A percentile compares a stretch with the other conserved stretches of the same genome.
Evolutionary conservation across 2,113 vertebrate genomes (phyloP).

Genomic region (Monarcha castaneiventris): DNA sequence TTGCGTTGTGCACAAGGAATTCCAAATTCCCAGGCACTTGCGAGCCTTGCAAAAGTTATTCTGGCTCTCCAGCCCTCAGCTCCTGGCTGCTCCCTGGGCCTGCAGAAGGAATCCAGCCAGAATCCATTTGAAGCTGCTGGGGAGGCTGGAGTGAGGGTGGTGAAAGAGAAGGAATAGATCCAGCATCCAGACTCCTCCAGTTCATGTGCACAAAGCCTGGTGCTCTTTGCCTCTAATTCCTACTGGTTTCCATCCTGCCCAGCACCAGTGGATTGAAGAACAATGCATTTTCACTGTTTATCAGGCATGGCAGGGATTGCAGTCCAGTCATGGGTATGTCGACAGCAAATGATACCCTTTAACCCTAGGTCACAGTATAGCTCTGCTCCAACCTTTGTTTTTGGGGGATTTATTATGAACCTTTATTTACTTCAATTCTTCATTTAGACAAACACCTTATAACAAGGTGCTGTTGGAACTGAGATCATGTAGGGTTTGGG

Average conservation of each 20-base stretch:
- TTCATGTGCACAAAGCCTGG: background rate
- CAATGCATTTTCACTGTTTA: background rate
- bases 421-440: background rate
- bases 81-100: background rate
- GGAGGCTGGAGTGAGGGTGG: background rate
- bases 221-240: background rate
- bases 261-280: background rate
- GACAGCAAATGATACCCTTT: background rate
- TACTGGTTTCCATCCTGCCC: background rate
- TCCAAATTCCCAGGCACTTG: background rate
- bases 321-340: background rate
- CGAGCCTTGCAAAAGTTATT: background rate
- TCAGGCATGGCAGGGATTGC: background rate
- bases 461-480: background rate
- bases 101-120: background rate
- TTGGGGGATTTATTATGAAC: background rate
- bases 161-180: background rate
- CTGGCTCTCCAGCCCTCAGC: fast-evolving
- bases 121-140: background rate
- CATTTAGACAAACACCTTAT: background rate
- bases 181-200: background rate
- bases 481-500: background rate
- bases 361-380: background rate
- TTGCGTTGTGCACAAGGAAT: background rate
- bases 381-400: background rate